Evolutionary conservation across 2,113 vertebrate species (phyloP).

Genomic region (Girardinichthys multiradiatus): DNA sequence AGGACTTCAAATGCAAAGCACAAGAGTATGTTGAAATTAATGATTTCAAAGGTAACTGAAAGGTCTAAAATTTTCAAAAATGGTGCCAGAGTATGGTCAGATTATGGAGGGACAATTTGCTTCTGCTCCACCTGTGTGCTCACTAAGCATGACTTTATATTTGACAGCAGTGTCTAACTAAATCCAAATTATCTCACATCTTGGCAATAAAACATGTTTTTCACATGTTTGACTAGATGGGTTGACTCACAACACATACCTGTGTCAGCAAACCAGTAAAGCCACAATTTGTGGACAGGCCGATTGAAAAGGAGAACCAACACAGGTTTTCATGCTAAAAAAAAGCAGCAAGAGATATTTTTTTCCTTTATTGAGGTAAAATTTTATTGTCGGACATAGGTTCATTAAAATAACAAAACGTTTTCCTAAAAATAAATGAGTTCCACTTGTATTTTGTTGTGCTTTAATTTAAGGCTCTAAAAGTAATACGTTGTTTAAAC

Average conservation of each 20-base stretch:
- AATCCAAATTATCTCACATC: conserved; percentile 2
- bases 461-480: too few relatives aligned
- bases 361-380: too few relatives aligned
- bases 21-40: conserved; percentile 8
- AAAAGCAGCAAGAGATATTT: too few relatives aligned
- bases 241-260: neutral
- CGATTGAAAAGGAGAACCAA: neutral
- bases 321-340: neutral
- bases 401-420: neutral
- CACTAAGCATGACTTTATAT: conserved; percentile 1
- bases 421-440: too few relatives aligned
- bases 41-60: neutral
- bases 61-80: neutral
- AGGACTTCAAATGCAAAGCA: neutral
- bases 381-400: too few relatives aligned
- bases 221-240: neutral
- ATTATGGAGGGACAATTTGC: neutral
- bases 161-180: conserved; percentile 21
- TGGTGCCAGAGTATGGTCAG: neutral
- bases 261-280: neutral
- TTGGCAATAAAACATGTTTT: neutral
- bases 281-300: neutral
- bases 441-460: too few relatives aligned
- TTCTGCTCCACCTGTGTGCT: conserved; percentile 2
- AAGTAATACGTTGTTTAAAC: too few relatives aligned